These are phyloP conservation scores for Ambastaia sidthimunki DNA, from an alignment of 2,797 vertebrate species.

Conservation along the genomic window DNA sequence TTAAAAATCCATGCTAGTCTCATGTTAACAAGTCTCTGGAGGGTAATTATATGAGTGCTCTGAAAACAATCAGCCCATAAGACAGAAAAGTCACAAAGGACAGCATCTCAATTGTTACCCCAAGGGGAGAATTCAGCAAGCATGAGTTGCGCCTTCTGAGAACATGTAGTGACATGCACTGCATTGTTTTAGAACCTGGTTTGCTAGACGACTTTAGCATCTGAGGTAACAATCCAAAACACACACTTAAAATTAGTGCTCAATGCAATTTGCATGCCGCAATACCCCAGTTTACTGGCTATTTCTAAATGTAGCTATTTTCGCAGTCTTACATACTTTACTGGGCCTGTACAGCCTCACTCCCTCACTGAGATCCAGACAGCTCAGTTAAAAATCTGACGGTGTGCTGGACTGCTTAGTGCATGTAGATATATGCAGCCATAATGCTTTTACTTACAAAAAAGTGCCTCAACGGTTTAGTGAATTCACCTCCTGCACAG, in stretches of 20 bases:
- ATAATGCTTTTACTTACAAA: too few species aligned
- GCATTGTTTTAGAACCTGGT: not conserved
- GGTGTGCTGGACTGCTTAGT: not conserved
- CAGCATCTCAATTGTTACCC: not conserved
- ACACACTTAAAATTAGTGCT: not conserved
- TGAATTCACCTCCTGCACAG: too few species aligned
- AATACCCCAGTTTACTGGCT: not conserved
- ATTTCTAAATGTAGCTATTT: not conserved
- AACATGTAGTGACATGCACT: not conserved
- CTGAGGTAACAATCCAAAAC: not conserved
- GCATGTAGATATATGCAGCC: not conserved
- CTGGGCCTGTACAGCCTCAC: not conserved
- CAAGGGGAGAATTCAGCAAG: not conserved
- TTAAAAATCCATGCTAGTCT: not conserved
- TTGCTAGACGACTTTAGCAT: not conserved
- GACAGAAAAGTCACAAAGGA: not conserved
- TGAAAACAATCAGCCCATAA: not conserved
- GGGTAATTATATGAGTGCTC: not conserved
- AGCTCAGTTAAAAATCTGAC: not conserved
- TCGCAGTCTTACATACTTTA: not conserved
- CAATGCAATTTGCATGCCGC: not conserved
- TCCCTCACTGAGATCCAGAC: not conserved
- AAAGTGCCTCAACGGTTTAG: too few species aligned
- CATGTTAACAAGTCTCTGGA: conserved; percentile 17
- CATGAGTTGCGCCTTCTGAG: not conserved